Evolutionary conservation across 2,797 vertebrate genomes (phyloP).

Genomic region (Gambusia yucatana): DNA sequence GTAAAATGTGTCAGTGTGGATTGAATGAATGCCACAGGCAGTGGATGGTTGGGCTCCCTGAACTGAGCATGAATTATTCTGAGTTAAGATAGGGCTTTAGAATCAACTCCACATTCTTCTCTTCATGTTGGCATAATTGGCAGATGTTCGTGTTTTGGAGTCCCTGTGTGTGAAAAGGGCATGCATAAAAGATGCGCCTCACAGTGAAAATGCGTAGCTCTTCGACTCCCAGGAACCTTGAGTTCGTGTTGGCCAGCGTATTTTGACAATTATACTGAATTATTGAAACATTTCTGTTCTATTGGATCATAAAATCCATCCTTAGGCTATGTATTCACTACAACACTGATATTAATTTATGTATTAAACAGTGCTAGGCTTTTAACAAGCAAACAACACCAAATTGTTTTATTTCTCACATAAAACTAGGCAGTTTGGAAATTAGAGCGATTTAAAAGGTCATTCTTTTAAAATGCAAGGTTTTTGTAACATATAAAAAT

Average conservation of each 20-base stretch:
- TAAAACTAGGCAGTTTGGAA: not conserved
- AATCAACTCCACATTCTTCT: constrained; percentile 50
- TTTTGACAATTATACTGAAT: constrained; percentile 65
- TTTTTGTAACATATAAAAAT: not conserved
- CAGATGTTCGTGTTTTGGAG: constrained; percentile 71
- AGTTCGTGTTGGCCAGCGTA: constrained; percentile 58
- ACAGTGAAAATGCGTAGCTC: constrained; percentile 58
- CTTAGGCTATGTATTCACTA: constrained; percentile 17
- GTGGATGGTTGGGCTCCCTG: constrained; percentile 31
- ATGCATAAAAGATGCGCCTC: constrained; percentile 77
- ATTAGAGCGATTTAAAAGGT: not conserved
- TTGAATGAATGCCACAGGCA: constrained; percentile 45
- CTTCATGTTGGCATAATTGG: constrained; percentile 70
- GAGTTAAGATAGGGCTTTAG: constrained; percentile 63
- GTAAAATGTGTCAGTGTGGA: constrained; percentile 44
- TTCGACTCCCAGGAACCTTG: constrained; percentile 48
- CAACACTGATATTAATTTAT: constrained; percentile 29
- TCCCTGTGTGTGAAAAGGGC: constrained; percentile 62
- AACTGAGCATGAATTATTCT: constrained; percentile 71
- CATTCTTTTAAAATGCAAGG: not conserved
- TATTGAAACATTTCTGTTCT: constrained; percentile 52
- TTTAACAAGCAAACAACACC: constrained; percentile 1
- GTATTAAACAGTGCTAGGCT: constrained; percentile 21
- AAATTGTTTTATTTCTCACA: not conserved
- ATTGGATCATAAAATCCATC: constrained; percentile 39